Evolutionary conservation across 2,113 vertebrate genomes (phyloP).

Genomic region (Eolophus roseicapilla): DNA sequence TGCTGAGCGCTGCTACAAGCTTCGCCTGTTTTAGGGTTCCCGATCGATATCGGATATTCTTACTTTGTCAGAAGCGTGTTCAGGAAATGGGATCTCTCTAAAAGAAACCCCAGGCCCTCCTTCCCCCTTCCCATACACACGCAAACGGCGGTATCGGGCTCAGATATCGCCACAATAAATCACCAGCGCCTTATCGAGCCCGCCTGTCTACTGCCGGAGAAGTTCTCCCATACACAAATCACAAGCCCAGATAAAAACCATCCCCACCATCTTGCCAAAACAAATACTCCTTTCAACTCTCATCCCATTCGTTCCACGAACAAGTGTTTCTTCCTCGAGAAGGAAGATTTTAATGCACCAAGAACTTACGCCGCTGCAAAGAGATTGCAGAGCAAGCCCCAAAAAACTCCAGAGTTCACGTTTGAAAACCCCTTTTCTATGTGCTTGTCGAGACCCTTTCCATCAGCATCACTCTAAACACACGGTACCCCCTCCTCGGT

Average conservation of each 20-base stretch:
- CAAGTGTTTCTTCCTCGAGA: constrained; percentile 36
- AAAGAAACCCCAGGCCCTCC: not conserved
- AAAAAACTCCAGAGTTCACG: not conserved
- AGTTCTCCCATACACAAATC: constrained; percentile 47
- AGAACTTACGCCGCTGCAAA: not conserved
- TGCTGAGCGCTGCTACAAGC: not conserved
- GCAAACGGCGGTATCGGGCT: not conserved
- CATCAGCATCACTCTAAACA: not conserved
- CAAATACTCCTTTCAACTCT: constrained; percentile 44
- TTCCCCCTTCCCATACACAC: not conserved
- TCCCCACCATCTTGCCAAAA: constrained; percentile 21
- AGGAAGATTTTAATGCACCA: not conserved
- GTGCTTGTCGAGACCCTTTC: not conserved
- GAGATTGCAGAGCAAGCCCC: not conserved
- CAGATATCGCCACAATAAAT: constrained; percentile 27
- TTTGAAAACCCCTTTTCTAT: not conserved
- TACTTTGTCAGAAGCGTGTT: constrained; percentile 5
- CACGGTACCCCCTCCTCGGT: not conserved
- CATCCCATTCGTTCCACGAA: not conserved
- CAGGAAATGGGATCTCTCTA: constrained; percentile 52
- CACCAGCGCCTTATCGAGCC: constrained; percentile 13
- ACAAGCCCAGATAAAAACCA: constrained; percentile 4
- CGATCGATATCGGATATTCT: constrained; percentile 30
- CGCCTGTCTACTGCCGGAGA: not conserved
- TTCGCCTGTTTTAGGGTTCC: constrained; percentile 13